These are phyloP conservation scores for Campylomormyrus tamandua DNA, from an alignment of 2,113 vertebrate species.

Conservation along the genomic window DNA sequence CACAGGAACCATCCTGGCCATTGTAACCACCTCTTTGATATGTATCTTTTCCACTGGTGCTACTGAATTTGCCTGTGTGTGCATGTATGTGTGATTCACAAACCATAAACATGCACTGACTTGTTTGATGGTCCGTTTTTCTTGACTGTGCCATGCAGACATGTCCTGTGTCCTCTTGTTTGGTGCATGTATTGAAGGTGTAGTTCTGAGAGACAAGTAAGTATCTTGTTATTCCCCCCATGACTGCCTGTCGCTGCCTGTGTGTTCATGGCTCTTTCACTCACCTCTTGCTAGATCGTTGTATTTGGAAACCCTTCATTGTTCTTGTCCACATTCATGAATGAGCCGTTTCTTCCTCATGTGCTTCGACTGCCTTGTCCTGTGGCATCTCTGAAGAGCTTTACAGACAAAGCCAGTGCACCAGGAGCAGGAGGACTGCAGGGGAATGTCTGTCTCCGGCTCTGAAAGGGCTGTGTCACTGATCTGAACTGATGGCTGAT, in stretches of 20 bases:
- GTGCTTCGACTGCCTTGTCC: background rate
- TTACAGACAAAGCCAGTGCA: background rate
- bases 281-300: background rate
- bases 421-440: background rate
- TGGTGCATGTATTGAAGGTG: slow-evolving; percentile 90
- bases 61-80: background rate
- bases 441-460: background rate
- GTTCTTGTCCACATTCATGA: background rate
- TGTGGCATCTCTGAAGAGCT: background rate
- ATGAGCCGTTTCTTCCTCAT: background rate
- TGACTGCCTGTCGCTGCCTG: background rate
- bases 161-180: slow-evolving; percentile 87
- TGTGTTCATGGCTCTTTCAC: background rate
- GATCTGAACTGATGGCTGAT: background rate
- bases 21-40: slow-evolving; percentile 85
- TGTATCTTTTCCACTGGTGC: slow-evolving; percentile 72
- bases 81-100: background rate
- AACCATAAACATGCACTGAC: background rate
- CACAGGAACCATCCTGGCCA: slow-evolving; percentile 87
- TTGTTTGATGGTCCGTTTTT: background rate
- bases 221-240: slow-evolving; percentile 24
- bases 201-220: slow-evolving; percentile 90
- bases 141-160: slow-evolving; percentile 61
- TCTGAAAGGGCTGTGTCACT: background rate
- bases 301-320: background rate